Conservation (phyloP, 92 coral and sea anemone species). For the Epizoanthus ramosus region DNA sequence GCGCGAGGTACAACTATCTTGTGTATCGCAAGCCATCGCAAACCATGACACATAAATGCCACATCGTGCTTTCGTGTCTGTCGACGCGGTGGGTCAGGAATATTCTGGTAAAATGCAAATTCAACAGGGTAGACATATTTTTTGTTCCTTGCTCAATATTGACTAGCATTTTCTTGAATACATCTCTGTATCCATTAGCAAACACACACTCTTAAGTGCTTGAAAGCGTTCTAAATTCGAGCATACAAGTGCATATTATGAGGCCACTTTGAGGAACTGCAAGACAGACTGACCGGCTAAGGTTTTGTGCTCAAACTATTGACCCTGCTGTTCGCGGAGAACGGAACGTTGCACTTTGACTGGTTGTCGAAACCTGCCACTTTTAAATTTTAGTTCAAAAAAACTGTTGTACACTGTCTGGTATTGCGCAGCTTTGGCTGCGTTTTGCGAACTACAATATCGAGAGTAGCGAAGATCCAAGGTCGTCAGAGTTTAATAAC, state of each 20-base stretch:
- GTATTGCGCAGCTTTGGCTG: not conserved
- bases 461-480: not conserved
- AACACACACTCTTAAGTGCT: constrained; percentile 32
- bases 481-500: not conserved
- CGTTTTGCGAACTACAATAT: not conserved
- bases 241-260: constrained; percentile 12
- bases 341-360: constrained; percentile 14
- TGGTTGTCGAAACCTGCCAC: not conserved
- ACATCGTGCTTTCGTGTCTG: constrained; percentile 21
- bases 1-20: constrained; percentile 7
- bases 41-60: constrained; percentile 19
- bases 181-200: constrained; percentile 32
- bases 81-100: constrained; percentile 34
- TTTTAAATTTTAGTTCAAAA: not conserved
- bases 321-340: constrained; percentile 27
- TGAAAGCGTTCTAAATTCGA: constrained; percentile 44
- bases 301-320: constrained; percentile 19
- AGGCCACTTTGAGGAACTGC: constrained; percentile 21
- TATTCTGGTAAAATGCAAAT: constrained; percentile 39
- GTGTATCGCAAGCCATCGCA: constrained; percentile 9
- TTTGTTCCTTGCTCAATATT: constrained; percentile 33
- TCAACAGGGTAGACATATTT: constrained; percentile 3
- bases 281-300: constrained; percentile 38
- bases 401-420: not conserved
- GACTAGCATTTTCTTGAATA: not conserved